Percentiles rank a stretch among this genome's conserved stretches.
Conservation (phyloP, 2,797 vertebrate species). For the Cetoscarus ocellatus region DNA sequence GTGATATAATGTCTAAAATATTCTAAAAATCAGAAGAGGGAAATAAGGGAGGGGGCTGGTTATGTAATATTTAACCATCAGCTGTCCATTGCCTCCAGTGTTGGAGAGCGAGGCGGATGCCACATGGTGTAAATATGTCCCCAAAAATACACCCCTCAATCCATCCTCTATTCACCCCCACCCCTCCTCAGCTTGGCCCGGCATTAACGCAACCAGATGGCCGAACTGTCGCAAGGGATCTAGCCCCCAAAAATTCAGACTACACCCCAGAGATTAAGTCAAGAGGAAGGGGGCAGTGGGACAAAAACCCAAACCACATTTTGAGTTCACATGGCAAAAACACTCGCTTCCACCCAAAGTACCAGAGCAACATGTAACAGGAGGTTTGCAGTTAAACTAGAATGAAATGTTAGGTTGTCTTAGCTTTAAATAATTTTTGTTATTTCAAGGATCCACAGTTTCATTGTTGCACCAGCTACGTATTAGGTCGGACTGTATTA, state of each 20-base stretch:
- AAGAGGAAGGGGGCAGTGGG: neutral
- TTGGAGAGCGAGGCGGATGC: slow-evolving; percentile 56
- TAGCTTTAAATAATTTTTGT: no score
- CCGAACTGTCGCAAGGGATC: slow-evolving; percentile 26
- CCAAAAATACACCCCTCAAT: slow-evolving; percentile 59
- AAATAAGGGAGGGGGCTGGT: slow-evolving; percentile 16
- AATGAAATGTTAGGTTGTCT: neutral
- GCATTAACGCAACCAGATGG: slow-evolving; percentile 60
- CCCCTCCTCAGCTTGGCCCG: slow-evolving; percentile 32
- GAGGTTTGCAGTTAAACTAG: slow-evolving; percentile 24
- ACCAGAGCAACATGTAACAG: slow-evolving; percentile 51
- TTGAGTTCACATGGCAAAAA: slow-evolving; percentile 14
- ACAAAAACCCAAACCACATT: slow-evolving; percentile 34
- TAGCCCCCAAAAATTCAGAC: slow-evolving; percentile 46
- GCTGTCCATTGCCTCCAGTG: slow-evolving; percentile 65
- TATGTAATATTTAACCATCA: slow-evolving; percentile 69
- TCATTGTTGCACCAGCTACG: no score
- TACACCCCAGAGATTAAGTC: slow-evolving; percentile 34
- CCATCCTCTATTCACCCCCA: slow-evolving; percentile 34
- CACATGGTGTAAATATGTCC: slow-evolving; percentile 71
- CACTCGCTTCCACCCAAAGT: slow-evolving; percentile 25
- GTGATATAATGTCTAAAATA: slow-evolving; percentile 53
- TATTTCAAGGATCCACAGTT: no score
- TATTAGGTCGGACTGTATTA: no score
- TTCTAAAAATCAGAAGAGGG: neutral